These are phyloP conservation scores for Discoglossus pictus DNA, from an alignment of 2,797 vertebrate species.

Conservation along the genomic window DNA sequence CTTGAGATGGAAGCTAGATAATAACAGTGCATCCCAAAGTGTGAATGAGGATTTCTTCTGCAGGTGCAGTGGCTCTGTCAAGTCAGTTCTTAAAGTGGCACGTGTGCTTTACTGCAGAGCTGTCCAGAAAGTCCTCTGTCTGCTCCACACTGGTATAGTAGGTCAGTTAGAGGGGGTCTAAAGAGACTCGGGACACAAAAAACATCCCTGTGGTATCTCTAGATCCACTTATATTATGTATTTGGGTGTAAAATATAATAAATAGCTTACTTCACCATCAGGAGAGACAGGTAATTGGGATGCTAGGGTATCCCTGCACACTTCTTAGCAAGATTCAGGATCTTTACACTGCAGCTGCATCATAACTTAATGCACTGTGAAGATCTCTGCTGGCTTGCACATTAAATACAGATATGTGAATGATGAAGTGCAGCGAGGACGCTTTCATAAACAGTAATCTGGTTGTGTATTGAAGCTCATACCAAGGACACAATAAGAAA, in stretches of 20 bases:
- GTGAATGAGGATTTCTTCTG: background rate
- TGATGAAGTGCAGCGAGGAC: background rate
- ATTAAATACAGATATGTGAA: background rate
- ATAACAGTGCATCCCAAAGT: background rate
- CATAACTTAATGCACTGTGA: background rate
- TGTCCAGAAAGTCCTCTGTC: background rate
- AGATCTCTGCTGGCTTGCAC: background rate
- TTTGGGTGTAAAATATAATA: background rate
- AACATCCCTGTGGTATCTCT: background rate
- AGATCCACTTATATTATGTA: background rate
- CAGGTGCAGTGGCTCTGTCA: background rate
- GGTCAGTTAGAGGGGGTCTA: background rate
- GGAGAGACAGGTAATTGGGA: background rate
- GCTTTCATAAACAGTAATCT: constrained; percentile 3
- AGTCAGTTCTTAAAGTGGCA: constrained; percentile 9
- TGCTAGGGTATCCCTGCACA: background rate
- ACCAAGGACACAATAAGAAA: background rate
- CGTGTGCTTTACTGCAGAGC: constrained; percentile 6
- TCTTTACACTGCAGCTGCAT: no score
- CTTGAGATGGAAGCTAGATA: background rate
- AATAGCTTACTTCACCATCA: background rate
- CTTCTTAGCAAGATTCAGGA: background rate
- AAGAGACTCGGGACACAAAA: background rate
- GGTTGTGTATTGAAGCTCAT: background rate
- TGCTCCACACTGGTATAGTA: background rate